Evolutionary conservation across 2,797 vertebrate species (phyloP), one percentile per base, ranked within the genome.

Genomic region (Bothrops alternatus): DNA sequence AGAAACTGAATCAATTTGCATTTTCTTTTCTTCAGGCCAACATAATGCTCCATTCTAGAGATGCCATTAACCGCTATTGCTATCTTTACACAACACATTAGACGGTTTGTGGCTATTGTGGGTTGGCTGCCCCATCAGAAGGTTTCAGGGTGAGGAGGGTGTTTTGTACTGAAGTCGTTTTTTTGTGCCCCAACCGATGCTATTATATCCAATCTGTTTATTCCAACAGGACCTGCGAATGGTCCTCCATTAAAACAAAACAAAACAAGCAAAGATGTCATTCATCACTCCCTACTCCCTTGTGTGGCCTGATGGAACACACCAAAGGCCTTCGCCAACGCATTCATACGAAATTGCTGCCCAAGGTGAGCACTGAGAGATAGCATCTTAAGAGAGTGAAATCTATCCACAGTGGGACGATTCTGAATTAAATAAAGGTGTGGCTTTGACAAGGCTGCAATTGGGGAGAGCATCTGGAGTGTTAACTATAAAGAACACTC

Each of bases 61-160:
- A 96, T 95, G 94, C 95, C 94, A 96, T 97, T 96, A 97, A 96
- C 94, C 91, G 94, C 96, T 97, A 96, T 95, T 96, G 94, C 95
- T 95, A 50, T 94, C 94, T 95, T 95, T 96, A 95, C 96, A 93
- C 90, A 93, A 91, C 0, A 86, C 95, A 96, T 97, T 93, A 96
- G 94, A 94, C 89, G 55, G 93, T 97, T 97, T 94, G 96, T 94
- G 91, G 89, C 94, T 93, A 87, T 96, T 95, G 88, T 97, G 95
- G 96, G 16, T 86, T 96, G 97, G 97, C 96, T 97, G 97, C 96
- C 98, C 98, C 97, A 98, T 97, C 97, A 97, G 97, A 98, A 97
- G 94, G 96, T 97, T 98, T 97, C 97, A 93, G 95, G 91, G 96
- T 97, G 97, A 97, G 98, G 97, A 97, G 98, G 98, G 97, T 96